Evolutionary conservation across 2,888 invertebrate species (phyloP).

Genomic region (Athalia rosae): DNA sequence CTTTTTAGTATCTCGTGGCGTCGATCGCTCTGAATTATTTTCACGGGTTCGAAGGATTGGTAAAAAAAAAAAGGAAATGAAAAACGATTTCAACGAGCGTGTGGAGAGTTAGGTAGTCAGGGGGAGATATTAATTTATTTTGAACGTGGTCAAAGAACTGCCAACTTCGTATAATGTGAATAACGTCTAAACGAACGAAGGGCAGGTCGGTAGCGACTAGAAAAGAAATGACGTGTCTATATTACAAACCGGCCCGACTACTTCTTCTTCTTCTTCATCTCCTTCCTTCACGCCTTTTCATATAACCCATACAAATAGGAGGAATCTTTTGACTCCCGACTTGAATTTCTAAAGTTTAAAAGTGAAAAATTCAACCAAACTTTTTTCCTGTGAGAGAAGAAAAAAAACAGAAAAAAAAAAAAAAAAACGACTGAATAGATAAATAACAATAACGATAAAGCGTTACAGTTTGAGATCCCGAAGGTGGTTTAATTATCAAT

Average conservation of each 20-base stretch:
- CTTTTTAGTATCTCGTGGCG: too few relatives aligned
- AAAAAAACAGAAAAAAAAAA: too few relatives aligned
- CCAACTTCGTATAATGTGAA: too few relatives aligned
- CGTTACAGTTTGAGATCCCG: constrained; percentile 12
- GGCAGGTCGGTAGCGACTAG: constrained; percentile 38
- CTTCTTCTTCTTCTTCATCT: background rate
- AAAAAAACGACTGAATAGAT: too few relatives aligned
- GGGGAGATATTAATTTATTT: constrained; percentile 9
- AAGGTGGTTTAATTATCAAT: constrained; percentile 28
- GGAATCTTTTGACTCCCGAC: background rate
- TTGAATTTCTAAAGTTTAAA: constrained; percentile 4
- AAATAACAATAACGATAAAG: background rate
- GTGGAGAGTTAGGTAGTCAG: too few relatives aligned
- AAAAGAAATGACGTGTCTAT: constrained; percentile 41
- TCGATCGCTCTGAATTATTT: constrained; percentile 19
- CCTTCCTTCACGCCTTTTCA: constrained; percentile 19
- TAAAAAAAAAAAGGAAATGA: background rate
- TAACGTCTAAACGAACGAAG: constrained; percentile 17
- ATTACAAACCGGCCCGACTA: constrained; percentile 39
- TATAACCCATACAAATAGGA: too few relatives aligned
- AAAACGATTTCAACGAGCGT: too few relatives aligned
- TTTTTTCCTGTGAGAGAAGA: background rate
- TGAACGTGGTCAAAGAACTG: too few relatives aligned
- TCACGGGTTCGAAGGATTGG: constrained; percentile 13
- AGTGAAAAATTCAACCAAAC: background rate